phyloP scores from a whole-genome alignment of 2,797 vertebrate species.

The Amazona finschi region DNA sequence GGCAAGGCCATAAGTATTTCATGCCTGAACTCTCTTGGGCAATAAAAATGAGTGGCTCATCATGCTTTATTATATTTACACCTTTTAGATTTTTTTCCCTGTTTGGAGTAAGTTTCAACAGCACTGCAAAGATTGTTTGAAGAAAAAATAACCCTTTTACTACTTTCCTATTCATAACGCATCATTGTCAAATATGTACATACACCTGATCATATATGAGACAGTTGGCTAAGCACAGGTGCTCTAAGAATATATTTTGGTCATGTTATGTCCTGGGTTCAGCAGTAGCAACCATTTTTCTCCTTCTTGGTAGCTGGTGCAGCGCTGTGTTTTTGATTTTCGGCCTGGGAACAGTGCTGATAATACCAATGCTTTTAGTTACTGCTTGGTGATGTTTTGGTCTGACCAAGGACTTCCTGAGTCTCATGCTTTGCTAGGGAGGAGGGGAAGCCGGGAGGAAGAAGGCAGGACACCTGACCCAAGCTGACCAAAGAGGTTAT shows the following conservation, averaged over 20 bases:
- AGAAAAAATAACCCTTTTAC: neutral
- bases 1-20: neutral
- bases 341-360: too few species aligned
- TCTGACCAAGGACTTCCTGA: too few species aligned
- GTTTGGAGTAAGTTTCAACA: neutral
- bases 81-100: neutral
- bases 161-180: neutral
- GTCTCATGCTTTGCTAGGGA: too few species aligned
- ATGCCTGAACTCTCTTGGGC: neutral
- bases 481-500: too few species aligned
- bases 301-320: too few species aligned
- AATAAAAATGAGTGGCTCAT: slow-evolving; percentile 1
- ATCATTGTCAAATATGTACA: neutral
- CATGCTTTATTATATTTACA: slow-evolving; percentile 9
- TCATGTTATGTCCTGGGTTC: neutral
- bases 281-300: too few species aligned
- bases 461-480: too few species aligned
- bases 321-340: too few species aligned
- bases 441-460: too few species aligned
- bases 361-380: too few species aligned
- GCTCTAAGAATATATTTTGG: neutral
- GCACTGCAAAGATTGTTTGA: neutral
- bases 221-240: neutral
- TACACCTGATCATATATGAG: neutral
- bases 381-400: too few species aligned